Evolutionary conservation across 2,113 vertebrate genomes (phyloP), one percentile per base, ranked within the genome.

Genomic region (Guaruba guarouba): DNA sequence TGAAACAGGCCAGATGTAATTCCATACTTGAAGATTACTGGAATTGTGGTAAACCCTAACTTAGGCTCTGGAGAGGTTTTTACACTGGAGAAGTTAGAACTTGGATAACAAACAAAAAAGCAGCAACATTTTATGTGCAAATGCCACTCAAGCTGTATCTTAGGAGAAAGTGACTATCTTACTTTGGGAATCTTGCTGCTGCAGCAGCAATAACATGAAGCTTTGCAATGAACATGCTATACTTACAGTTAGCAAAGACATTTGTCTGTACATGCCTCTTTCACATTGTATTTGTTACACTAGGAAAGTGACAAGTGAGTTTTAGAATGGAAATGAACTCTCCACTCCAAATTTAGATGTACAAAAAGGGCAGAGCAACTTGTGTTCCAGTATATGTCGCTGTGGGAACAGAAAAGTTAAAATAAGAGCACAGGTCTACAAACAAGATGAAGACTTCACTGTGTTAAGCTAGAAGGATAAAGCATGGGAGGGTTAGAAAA

Each of bases 21-120:
- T 95, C 91, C 88, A 91, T 95, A 76, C 80, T 92, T 93, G 88
- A 77, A 90, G 69, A 75, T 91, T 55, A 91, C 59, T 91, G 88
- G 90, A 95, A 95, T 87, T 77, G 89, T 94, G 91, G 85, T 90
- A 95, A 94, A 91, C 89, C 89, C 94, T 96, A 93, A 71, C 35
- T 87, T 96, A 86, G 95, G 96, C 95, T 95, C 95, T 95, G 95
- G 92, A 96, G 86, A 95, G 81, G 78, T 86, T 94, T 89, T 91
- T 85, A 82, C 87, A 79, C 44, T 66, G 88, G 88, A 94, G 37
- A 81, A 85, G 86, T 86, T 86, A 90, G 81, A 93, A 86, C 44
- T 70, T 5, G 0, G 76, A 46, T 76, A 92, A 92, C 88, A 92
- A 93, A 96, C 83, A 73, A 75, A 82, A 86, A 86, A 94, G 90